A percentile compares a stretch with the other conserved stretches of the same genome.
phyloP scores from a whole-genome alignment of 2,113 vertebrate species.

The Origma solitaria region DNA sequence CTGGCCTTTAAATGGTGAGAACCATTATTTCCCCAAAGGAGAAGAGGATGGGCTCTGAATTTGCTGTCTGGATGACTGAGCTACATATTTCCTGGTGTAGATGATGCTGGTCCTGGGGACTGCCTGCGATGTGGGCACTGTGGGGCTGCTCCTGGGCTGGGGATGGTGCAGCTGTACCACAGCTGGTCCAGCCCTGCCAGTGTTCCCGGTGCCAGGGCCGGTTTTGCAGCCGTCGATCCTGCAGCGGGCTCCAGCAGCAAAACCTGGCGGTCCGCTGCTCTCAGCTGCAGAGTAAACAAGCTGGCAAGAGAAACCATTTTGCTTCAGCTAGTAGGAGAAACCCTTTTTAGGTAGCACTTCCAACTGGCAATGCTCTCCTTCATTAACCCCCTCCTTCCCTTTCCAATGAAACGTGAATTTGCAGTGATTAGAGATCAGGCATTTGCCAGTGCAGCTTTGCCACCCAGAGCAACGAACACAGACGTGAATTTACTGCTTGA shows the following conservation, averaged over 20 bases:
- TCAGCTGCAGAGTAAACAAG: slow-evolving; percentile 66
- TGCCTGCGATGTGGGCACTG: not conserved
- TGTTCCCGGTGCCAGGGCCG: not conserved
- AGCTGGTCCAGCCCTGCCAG: not conserved
- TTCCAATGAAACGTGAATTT: slow-evolving; percentile 1
- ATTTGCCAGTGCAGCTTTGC: not conserved
- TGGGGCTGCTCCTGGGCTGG: not conserved
- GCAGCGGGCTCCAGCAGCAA: slow-evolving; percentile 25
- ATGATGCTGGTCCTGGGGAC: not conserved
- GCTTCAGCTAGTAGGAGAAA: slow-evolving; percentile 65
- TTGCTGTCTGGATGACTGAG: not conserved
- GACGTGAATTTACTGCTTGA: slow-evolving; percentile 52
- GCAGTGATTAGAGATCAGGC: not conserved
- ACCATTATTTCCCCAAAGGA: not conserved
- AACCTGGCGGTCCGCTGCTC: slow-evolving; percentile 43
- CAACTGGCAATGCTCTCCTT: slow-evolving; percentile 59
- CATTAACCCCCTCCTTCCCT: slow-evolving; percentile 62
- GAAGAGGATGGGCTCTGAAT: not conserved
- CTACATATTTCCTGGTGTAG: fast-evolving
- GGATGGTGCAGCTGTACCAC: not conserved
- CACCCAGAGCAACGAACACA: slow-evolving; percentile 34
- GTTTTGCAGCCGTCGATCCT: not conserved
- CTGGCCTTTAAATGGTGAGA: not conserved
- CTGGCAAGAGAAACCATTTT: slow-evolving; percentile 69
- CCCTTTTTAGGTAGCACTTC: slow-evolving; percentile 67